Evolutionary conservation across 1,140 invertebrate species (phyloP).

Genomic region (Coptotermes formosanus): DNA sequence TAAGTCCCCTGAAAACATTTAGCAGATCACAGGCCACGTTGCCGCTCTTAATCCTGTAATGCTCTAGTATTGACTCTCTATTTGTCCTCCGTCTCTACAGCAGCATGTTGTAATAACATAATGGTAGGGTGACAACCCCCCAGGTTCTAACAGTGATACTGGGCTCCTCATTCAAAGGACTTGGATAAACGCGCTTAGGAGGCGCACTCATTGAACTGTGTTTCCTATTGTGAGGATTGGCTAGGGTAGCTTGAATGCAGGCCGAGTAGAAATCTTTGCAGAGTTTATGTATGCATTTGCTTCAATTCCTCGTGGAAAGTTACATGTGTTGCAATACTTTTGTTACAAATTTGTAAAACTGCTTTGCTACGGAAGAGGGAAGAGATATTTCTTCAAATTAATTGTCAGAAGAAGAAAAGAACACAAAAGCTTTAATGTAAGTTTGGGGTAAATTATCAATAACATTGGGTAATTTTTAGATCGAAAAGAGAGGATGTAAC

Average conservation of each 20-base stretch:
- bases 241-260: not conserved
- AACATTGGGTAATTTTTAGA: too few relatives aligned
- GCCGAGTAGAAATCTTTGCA: not conserved
- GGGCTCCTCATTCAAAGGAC: not conserved
- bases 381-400: too few relatives aligned
- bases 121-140: not conserved
- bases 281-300: not conserved
- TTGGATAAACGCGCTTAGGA: not conserved
- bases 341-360: not conserved
- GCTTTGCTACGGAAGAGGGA: not conserved
- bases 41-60: conserved; percentile 2
- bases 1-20: not conserved
- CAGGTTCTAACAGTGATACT: not conserved
- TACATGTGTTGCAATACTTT: not conserved
- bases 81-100: not conserved
- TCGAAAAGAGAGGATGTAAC: too few relatives aligned
- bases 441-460: too few relatives aligned
- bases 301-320: not conserved
- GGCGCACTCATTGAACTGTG: not conserved
- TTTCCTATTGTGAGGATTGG: not conserved
- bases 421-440: too few relatives aligned
- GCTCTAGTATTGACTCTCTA: not conserved
- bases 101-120: not conserved
- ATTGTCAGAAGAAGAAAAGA: too few relatives aligned
- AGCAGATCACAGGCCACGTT: conserved; percentile 6